Evolutionary conservation across 2,888 invertebrate genomes (phyloP), one percentile per base, ranked within the genome.

Genomic region (Exephanes ischioxanthus): DNA sequence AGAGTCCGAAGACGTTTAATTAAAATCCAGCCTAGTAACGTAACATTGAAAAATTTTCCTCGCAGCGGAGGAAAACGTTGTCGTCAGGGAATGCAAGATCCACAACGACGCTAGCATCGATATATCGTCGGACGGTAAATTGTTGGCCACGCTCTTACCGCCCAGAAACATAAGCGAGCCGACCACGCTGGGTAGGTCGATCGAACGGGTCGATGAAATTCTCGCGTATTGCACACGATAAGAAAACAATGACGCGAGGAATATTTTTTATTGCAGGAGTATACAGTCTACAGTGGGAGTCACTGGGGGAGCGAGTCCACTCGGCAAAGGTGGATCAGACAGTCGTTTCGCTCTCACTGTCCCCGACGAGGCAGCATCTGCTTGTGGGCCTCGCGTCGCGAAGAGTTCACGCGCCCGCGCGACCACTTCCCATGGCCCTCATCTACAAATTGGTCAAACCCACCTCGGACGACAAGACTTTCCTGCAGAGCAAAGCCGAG

Each of bases 81-180:
- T 98, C 30, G 97, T 98, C 7, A 95, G 95, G 48, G 96, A 97
- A 89, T 98, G 98, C 93, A 97, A 97, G 92, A 97, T 98, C 85
- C 97, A 98, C 94, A 98, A 98, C 92, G 98, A 98, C 92, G 97
- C 97, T 41, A 97, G 97, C 92, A 97, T 97, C 88, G 97, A 97
- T 92, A 96, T 98, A 89, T 97, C 97, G 14, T 96, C 96, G 84
- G 97, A 98, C 92, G 97, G 97, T 22, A 95, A 96, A 41, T 94
- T 97, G 78, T 94, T 98, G 85, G 97, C 97, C 7, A 97, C 97
- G 0, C 94, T 98, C 86, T 94, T 97, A 37, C 97, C 97, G 1
- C 96, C 96, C 7, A 96, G 96, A 53, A 95, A 97, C 87, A 95
- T 97, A 72, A 96, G 95, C 91, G 95, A 96, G 26, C 96, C 96